Percentiles rank a stretch among this genome's conserved stretches.
Conservation (phyloP, 2,888 invertebrate genomes). For the Petrophora chlorosata region DNA sequence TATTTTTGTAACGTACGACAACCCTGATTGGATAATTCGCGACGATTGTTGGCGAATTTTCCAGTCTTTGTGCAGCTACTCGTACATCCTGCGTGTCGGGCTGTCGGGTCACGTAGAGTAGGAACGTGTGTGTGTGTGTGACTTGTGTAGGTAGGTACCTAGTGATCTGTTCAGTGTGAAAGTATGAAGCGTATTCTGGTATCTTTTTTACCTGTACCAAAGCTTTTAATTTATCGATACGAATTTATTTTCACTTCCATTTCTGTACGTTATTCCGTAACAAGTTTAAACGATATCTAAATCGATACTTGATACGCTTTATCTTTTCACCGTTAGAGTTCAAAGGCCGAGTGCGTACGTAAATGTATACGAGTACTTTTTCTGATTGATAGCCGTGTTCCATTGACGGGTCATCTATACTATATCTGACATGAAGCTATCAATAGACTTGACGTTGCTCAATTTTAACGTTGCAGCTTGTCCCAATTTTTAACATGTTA, state of each 20-base stretch:
- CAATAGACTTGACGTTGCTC: neutral
- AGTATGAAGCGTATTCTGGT: constrained; percentile 29
- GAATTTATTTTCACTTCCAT: neutral
- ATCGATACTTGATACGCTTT: constrained; percentile 4
- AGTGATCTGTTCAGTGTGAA: constrained; percentile 23
- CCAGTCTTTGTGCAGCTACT: constrained; percentile 32
- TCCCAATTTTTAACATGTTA: constrained; percentile 1
- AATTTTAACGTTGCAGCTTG: neutral
- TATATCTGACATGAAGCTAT: neutral
- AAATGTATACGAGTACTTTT: constrained; percentile 28
- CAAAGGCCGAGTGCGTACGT: constrained; percentile 29
- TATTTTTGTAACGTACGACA: constrained; percentile 63
- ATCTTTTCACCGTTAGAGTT: constrained; percentile 1
- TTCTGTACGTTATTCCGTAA: constrained; percentile 2
- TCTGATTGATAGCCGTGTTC: constrained; percentile 10
- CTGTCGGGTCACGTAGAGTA: constrained; percentile 9
- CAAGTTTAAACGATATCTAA: no score
- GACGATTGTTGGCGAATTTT: constrained; percentile 37
- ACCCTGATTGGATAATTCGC: constrained; percentile 57
- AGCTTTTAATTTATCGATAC: neutral
- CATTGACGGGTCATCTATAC: neutral
- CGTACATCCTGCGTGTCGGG: constrained; percentile 8
- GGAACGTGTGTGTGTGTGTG: constrained; percentile 6
- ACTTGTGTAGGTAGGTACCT: constrained; percentile 18
- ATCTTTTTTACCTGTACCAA: constrained; percentile 16